Evolutionary conservation across 2,797 vertebrate genomes (phyloP), one percentile per base, ranked within the genome.

Genomic region (Sarcophilus harrisii): DNA sequence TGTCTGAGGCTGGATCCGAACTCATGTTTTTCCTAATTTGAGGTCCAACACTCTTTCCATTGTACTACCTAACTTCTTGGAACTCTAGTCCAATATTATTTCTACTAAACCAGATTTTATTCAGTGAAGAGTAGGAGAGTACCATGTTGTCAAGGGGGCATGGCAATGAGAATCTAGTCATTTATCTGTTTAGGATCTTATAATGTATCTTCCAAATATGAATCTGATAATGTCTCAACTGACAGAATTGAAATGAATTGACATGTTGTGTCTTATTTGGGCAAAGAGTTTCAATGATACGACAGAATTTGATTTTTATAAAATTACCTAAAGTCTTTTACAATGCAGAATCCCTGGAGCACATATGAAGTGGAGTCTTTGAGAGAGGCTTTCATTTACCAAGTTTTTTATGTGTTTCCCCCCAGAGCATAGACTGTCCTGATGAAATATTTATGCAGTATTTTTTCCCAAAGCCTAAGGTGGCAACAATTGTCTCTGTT

Each of bases 391-490:
- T 55, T 90, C 28, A 90, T 18, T 57, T 18, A 57, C 14, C 55
- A 32, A 90, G 30, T 57, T 90, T 54, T 90, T 57, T 57, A 90
- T 55, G 6, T 54, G 14, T 30, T 90, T 90, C 49, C 18, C 4
- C 29, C 29, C 6, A 57, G 30, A 54, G 49, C 13, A 30, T 2
- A 54, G n/a, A 32, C 32, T 90, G 12, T n/a, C 16, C 52, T 21
- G 12, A 90, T 29, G 13, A 90, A 54, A 55, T 90, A 55, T 11
- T 52, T 55, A 30, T 30, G 49, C 16, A 16, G 49, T 57, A 57
- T 54, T 30, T 90, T 45, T 57, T 55, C 18, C 90, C 45, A 54
- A 90, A 90, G 96, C 93, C 81, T 97, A 95, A 95, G 62, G 54
- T 93, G 93, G 92, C 55, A 94, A 54, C 66, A 91, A 91, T 94